Percentiles rank a stretch among this genome's conserved stretches.
phyloP scores from a whole-genome alignment of 2,113 vertebrate species.

The Saccopteryx bilineata region DNA sequence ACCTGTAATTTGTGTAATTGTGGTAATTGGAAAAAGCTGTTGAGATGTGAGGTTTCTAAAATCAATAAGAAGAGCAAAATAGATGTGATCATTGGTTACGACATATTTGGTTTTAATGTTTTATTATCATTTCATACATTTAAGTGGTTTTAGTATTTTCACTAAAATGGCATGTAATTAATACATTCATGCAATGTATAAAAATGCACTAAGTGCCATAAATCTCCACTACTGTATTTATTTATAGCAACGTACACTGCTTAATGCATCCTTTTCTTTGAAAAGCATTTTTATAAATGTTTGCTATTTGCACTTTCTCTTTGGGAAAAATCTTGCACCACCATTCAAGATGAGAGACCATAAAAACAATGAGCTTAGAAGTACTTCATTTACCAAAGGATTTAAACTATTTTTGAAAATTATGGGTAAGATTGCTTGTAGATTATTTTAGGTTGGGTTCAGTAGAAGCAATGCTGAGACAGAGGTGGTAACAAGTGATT shows the following conservation, averaged over 20 bases:
- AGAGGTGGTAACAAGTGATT: not conserved
- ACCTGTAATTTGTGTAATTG: slow-evolving; percentile 62
- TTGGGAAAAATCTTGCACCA: slow-evolving; percentile 57
- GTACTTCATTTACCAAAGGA: slow-evolving; percentile 58
- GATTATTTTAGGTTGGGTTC: slow-evolving; percentile 28
- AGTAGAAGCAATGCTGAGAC: not conserved
- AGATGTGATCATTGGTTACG: slow-evolving; percentile 42
- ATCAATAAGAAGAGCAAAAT: slow-evolving; percentile 64
- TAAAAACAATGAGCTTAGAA: slow-evolving; percentile 76
- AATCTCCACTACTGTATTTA: slow-evolving; percentile 64
- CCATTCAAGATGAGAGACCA: slow-evolving; percentile 57
- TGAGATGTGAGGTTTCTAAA: slow-evolving; percentile 64
- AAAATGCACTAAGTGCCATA: slow-evolving; percentile 66
- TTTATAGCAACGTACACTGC: slow-evolving; percentile 62
- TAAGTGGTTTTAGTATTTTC: slow-evolving; percentile 73
- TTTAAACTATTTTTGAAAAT: slow-evolving; percentile 65
- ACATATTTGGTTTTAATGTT: slow-evolving; percentile 66
- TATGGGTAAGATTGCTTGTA: slow-evolving; percentile 32
- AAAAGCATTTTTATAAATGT: slow-evolving; percentile 73
- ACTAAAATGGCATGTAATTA: slow-evolving; percentile 79
- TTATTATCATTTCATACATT: slow-evolving; percentile 63
- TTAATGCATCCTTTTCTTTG: slow-evolving; percentile 76
- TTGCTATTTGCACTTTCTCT: slow-evolving; percentile 64
- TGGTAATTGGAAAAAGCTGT: slow-evolving; percentile 65
- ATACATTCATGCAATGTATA: slow-evolving; percentile 69